Evolutionary conservation across 2,797 vertebrate species (phyloP).

Genomic region (Crossoptilon crossoptilon): DNA sequence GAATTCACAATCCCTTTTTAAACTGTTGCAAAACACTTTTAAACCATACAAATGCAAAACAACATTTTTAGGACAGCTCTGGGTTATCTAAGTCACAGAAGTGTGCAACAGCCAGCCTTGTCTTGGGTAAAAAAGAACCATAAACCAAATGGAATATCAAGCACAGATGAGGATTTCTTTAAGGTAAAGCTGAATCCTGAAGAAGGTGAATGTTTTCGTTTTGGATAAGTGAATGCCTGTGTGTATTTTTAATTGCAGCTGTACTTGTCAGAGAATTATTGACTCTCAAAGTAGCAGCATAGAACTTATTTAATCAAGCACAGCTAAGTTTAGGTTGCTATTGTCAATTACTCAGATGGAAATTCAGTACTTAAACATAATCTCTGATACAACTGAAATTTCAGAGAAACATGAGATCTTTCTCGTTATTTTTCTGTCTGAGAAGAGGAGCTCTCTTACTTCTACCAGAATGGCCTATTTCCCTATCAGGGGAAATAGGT

Average conservation of each 20-base stretch:
- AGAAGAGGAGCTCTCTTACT: neutral
- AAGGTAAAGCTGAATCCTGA: neutral
- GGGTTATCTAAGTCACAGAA: neutral
- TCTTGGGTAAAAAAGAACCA: neutral
- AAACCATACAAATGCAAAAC: neutral
- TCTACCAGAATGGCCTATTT: neutral
- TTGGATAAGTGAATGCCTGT: neutral
- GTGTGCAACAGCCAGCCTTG: neutral
- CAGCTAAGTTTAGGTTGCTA: neutral
- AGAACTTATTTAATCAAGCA: neutral
- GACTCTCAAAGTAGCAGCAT: neutral
- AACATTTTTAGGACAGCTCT: neutral
- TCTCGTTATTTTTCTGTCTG: neutral
- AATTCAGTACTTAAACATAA: neutral
- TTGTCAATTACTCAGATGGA: neutral
- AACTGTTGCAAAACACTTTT: neutral
- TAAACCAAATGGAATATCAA: accelerated
- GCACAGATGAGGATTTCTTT: neutral
- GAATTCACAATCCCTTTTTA: neutral
- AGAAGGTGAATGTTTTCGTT: neutral
- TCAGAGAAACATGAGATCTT: neutral
- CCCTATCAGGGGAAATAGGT: neutral
- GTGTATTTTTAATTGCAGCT: neutral
- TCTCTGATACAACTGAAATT: neutral
- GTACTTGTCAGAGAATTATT: neutral